Evolutionary conservation across 2,113 vertebrate genomes (phyloP).

Genomic region (Lampris megalopsis): DNA sequence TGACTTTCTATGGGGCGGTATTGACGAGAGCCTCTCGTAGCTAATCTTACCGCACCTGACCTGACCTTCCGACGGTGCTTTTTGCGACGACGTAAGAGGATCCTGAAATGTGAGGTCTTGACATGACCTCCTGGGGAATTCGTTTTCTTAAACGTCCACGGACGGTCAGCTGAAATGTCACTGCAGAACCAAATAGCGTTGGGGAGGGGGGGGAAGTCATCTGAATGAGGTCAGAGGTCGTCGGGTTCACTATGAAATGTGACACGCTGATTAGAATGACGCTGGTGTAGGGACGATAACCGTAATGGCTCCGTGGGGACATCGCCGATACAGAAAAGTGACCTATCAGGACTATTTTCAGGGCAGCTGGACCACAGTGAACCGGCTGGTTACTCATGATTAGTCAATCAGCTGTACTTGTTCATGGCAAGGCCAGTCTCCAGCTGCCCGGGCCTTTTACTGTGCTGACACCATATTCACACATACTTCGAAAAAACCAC

Average conservation of each 20-base stretch:
- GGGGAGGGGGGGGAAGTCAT: slow-evolving; percentile 25
- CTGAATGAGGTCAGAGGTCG: slow-evolving; percentile 45
- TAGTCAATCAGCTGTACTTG: not conserved
- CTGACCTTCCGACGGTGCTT: slow-evolving; percentile 46
- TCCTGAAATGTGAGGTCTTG: slow-evolving; percentile 47
- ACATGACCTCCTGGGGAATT: slow-evolving; percentile 42
- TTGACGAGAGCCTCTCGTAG: slow-evolving; percentile 4
- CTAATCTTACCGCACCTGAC: slow-evolving; percentile 40
- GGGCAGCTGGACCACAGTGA: not conserved
- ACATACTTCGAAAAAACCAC: not conserved
- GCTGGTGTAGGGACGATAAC: not conserved
- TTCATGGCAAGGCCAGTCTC: not conserved
- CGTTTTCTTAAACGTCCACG: slow-evolving; percentile 30
- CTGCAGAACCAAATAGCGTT: slow-evolving; percentile 30
- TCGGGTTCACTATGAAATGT: slow-evolving; percentile 9
- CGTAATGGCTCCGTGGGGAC: not conserved
- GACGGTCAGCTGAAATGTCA: slow-evolving; percentile 54
- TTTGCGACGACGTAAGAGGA: slow-evolving; percentile 61
- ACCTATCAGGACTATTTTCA: not conserved
- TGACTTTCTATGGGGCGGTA: slow-evolving; percentile 17
- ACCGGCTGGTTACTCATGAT: not conserved
- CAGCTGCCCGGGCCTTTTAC: too few species aligned
- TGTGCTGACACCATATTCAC: too few species aligned
- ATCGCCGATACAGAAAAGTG: not conserved
- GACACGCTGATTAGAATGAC: not conserved